Evolutionary conservation across 2,888 invertebrate species (phyloP).

Genomic region (Tanypteryx hageni): DNA sequence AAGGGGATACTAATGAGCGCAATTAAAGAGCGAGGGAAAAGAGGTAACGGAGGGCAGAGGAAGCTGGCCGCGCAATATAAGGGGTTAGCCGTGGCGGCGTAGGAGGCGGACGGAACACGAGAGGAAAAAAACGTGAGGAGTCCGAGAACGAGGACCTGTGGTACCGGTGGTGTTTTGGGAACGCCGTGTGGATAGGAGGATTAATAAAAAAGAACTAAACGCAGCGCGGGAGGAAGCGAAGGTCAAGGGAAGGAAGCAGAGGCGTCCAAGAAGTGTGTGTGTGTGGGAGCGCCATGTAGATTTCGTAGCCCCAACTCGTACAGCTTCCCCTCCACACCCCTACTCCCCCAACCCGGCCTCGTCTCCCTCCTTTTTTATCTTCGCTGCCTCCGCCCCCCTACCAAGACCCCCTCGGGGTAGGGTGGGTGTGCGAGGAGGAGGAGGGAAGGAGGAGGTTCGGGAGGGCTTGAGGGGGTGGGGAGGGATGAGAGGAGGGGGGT

Average conservation of each 20-base stretch:
- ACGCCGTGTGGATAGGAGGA: background rate
- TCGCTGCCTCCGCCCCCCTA: background rate
- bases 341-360: background rate
- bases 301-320: background rate
- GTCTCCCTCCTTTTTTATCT: background rate
- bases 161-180: constrained; percentile 12
- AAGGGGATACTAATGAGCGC: constrained; percentile 33
- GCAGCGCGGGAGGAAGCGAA: background rate
- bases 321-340: background rate
- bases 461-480: background rate
- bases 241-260: background rate
- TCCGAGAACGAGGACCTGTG: constrained; percentile 31
- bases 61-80: background rate
- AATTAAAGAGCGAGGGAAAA: constrained; percentile 29
- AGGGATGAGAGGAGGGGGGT: background rate
- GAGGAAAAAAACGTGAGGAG: background rate
- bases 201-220: background rate
- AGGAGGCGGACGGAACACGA: constrained; percentile 13
- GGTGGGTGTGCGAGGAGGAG: background rate
- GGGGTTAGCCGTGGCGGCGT: background rate
- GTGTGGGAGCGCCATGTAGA: background rate
- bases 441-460: background rate
- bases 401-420: background rate
- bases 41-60: background rate
- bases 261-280: background rate